These are phyloP conservation scores for Octonoba sinensis DNA, from an alignment of 2,888 invertebrate genomes.

Conservation along the genomic window DNA sequence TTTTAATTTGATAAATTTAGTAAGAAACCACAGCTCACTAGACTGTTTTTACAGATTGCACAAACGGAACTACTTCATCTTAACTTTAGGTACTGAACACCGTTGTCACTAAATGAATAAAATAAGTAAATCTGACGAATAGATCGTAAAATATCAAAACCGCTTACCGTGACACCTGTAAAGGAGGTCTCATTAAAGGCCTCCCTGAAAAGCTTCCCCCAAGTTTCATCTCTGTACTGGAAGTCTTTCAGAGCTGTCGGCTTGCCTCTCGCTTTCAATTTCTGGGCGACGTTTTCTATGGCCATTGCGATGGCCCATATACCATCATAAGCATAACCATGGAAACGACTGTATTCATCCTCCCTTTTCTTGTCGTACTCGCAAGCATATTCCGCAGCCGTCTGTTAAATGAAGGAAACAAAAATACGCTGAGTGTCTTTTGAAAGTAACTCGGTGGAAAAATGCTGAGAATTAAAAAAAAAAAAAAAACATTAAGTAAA, in stretches of 20 bases:
- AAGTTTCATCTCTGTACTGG: constrained; percentile 82
- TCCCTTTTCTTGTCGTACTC: constrained; percentile 87
- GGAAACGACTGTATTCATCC: constrained; percentile 90
- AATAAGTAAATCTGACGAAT: no score
- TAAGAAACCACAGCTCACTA: no score
- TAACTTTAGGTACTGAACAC: no score
- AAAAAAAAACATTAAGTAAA: no score
- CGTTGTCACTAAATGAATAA: no score
- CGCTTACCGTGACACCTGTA: constrained; percentile 86
- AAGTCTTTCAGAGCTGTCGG: constrained; percentile 76
- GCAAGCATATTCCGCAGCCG: constrained; percentile 86
- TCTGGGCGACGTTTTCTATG: constrained; percentile 88
- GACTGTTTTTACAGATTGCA: no score
- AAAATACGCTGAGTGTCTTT: neutral
- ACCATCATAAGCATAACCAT: constrained; percentile 98
- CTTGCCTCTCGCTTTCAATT: constrained; percentile 73
- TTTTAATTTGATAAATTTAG: no score
- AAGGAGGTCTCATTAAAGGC: constrained; percentile 93
- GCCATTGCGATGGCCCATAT: constrained; percentile 98
- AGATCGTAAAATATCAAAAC: neutral
- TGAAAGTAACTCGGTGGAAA: no score
- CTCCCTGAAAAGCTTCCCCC: constrained; percentile 88
- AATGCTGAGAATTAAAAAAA: no score
- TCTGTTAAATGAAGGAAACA: constrained; percentile 75
- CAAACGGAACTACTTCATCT: no score